Evolutionary conservation across 2,888 invertebrate species (phyloP), one percentile per base, ranked within the genome.

Genomic region (Panzeria rudis): DNA sequence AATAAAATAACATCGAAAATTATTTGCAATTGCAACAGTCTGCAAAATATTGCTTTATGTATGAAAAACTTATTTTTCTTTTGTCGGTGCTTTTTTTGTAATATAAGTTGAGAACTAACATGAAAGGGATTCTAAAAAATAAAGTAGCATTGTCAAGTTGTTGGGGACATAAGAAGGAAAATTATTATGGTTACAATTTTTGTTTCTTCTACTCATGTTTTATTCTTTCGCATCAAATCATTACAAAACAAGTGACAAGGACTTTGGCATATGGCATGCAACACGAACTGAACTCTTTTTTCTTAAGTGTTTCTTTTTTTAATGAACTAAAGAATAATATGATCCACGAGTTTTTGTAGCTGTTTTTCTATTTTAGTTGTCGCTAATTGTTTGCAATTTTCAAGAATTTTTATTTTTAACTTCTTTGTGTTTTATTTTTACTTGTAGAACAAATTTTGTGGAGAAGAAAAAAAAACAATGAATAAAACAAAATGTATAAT

Each of bases 381-480:
- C 84, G 71, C 80, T 84, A 84, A 84, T 84, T 84, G 84, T 80
- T 84, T 80, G 84, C 75, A 84, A 64, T 71, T 79, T 79, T 69
- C 56, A 56, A 71, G 73, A 64, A 78, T 75, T 75, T 73, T 59
- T 81, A 44, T 38, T 68, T 81, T 29, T 59, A 41, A 32, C 62
- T 61, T 50, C n/a, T 23, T 32, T 1, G n/a, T 75, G 44, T 54
- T 47, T 72, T 76, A 54, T 73, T 54, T 81, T 13, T 17, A 38
- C 23, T 56, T 13, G n/a, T 23, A 29, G 23, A 69, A 79, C n/a
- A 64, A 35, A 64, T 75, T 38, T 79, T 83, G 69, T 71, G 64
- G 20, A 47, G 61, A 82, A 75, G 47, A 35, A 8, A n/a, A 38
- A n/a, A 23, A 23, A 52, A 29, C 6, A 61, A 35, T 5, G 13